phyloP scores from a whole-genome alignment of 2,888 invertebrate species.

The Lithosia quadra region DNA sequence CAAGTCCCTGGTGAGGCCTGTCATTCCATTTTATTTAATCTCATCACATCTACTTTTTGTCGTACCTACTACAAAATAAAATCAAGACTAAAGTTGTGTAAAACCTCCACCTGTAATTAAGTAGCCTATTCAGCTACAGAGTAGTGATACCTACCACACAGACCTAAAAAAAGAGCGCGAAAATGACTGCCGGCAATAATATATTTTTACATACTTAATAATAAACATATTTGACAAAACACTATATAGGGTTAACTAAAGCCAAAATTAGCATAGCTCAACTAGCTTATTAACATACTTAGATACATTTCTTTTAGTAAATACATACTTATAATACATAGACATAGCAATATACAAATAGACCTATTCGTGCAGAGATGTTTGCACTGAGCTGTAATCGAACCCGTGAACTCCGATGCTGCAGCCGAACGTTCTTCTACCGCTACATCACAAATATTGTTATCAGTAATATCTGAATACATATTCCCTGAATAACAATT shows the following conservation, averaged over 20 bases:
- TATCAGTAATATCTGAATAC: not conserved
- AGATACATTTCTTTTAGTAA: too few relatives aligned
- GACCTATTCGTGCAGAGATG: too few relatives aligned
- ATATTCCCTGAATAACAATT: not conserved
- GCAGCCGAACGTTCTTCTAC: too few relatives aligned
- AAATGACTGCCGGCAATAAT: not conserved
- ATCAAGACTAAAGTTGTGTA: not conserved
- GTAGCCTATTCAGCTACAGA: not conserved
- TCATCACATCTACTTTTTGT: constrained; percentile 14
- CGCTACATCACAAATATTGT: too few relatives aligned
- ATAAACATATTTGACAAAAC: not conserved
- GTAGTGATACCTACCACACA: not conserved
- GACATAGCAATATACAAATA: too few relatives aligned
- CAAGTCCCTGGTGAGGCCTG: not conserved
- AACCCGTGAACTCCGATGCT: too few relatives aligned
- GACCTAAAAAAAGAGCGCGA: not conserved
- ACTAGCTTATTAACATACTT: too few relatives aligned
- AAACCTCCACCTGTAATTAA: not conserved
- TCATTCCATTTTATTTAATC: not conserved
- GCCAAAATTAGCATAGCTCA: not conserved
- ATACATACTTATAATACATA: too few relatives aligned
- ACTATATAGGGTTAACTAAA: not conserved
- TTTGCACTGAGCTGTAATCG: not conserved
- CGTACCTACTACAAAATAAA: not conserved
- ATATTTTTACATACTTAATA: not conserved